phyloP scores from a whole-genome alignment of 2,797 vertebrate genomes.

The Notoglanidium macrostoma region DNA sequence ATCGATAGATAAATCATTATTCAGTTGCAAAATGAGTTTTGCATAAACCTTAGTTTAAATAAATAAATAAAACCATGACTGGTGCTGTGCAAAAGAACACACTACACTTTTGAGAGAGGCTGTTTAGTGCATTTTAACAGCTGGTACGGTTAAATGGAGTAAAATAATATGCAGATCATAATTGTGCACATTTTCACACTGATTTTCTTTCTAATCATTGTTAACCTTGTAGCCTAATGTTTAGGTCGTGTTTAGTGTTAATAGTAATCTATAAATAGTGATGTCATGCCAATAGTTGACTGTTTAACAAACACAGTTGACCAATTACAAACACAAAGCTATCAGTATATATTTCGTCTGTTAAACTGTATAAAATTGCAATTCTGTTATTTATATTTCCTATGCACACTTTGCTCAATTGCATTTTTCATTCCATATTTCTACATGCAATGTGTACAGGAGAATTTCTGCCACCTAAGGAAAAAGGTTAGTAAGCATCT shows the following conservation, averaged over 20 bases:
- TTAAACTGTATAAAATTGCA: background rate
- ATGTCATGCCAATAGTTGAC: background rate
- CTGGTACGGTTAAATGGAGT: background rate
- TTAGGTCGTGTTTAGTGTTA: no score
- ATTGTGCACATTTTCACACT: background rate
- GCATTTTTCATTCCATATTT: background rate
- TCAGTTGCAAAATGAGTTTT: background rate
- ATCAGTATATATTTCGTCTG: background rate
- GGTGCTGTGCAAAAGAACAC: no score
- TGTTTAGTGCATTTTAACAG: background rate
- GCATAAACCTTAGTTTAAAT: background rate
- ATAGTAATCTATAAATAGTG: background rate
- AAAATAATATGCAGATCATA: background rate
- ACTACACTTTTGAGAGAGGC: no score
- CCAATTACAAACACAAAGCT: background rate
- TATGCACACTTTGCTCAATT: no score
- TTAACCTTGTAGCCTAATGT: no score
- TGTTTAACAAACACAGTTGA: no score
- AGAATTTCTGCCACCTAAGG: conserved; percentile 72
- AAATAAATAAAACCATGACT: background rate
- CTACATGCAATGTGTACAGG: conserved; percentile 55
- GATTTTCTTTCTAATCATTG: background rate
- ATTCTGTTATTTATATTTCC: background rate
- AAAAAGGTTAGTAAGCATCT: conserved; percentile 70
- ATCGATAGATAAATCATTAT: background rate